Percentiles rank a stretch among this genome's conserved stretches.
Evolutionary conservation across 2,113 vertebrate species (phyloP).

Genomic region (Passer domesticus): DNA sequence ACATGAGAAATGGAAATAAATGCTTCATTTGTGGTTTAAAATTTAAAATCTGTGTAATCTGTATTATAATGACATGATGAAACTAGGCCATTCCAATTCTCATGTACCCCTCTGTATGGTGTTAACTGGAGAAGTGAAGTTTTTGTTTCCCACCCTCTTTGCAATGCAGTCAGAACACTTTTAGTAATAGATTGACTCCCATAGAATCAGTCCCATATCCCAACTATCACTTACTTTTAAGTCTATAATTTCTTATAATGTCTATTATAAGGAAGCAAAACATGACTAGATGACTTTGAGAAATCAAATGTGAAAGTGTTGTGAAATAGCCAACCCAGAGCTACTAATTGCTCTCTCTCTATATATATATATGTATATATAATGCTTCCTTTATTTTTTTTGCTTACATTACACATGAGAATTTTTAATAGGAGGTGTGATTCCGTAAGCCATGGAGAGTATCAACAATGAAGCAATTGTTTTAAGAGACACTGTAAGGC

Average conservation of each 20-base stretch:
- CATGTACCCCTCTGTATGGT: not conserved
- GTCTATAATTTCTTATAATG: conserved; percentile 24
- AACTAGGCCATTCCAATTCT: not conserved
- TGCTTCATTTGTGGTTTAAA: not conserved
- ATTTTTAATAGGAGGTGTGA: not conserved
- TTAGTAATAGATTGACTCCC: not conserved
- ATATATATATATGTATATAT: too few species aligned
- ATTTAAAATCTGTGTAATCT: not conserved
- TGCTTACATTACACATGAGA: not conserved
- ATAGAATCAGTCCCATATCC: not conserved
- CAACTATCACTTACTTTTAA: not conserved
- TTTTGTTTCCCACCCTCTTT: not conserved
- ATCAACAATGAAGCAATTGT: not conserved
- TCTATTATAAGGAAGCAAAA: not conserved
- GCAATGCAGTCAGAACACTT: not conserved
- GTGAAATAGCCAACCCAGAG: conserved; percentile 13
- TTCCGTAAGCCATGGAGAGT: not conserved
- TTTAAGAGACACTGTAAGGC: not conserved
- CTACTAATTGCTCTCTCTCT: not conserved
- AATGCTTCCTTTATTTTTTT: not conserved
- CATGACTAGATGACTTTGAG: not conserved
- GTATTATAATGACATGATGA: not conserved
- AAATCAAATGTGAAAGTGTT: not conserved
- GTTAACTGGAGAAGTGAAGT: not conserved
- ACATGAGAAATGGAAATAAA: not conserved